Evolutionary conservation across 2,797 vertebrate species (phyloP).

Genomic region (Muraenolepis orangiensis): DNA sequence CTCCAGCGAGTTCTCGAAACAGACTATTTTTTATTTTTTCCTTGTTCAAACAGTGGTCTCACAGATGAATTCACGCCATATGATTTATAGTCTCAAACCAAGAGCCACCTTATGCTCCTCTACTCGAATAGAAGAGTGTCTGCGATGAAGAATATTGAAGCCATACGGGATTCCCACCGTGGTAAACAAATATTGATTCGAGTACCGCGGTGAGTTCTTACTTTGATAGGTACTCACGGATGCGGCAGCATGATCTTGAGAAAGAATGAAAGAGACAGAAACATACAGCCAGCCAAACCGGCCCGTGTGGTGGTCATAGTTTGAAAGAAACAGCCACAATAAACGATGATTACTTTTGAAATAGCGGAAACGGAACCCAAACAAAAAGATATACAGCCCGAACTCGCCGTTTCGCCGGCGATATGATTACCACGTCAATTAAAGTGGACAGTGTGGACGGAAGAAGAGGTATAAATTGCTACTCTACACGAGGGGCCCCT

Average conservation of each 20-base stretch:
- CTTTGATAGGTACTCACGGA: neutral
- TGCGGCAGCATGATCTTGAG: neutral
- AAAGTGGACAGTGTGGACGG: neutral
- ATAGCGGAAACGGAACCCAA: too few species aligned
- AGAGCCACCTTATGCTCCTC: neutral
- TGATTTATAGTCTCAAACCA: neutral
- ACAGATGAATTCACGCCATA: conserved; percentile 25
- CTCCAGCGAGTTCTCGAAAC: conserved; percentile 7
- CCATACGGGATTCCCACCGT: neutral
- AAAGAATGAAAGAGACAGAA: neutral
- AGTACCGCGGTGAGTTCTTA: neutral
- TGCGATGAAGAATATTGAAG: neutral
- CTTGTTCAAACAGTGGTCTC: conserved; percentile 17
- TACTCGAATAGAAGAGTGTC: neutral
- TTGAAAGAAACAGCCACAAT: neutral
- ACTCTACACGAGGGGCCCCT: neutral
- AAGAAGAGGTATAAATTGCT: too few species aligned
- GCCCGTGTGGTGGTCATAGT: neutral
- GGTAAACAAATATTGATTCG: neutral
- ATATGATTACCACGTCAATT: neutral
- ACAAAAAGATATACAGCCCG: neutral
- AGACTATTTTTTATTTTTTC: conserved; percentile 22
- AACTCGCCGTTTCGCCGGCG: too few species aligned
- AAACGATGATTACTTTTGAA: neutral
- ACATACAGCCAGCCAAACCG: neutral